phyloP scores from a whole-genome alignment of 2,888 invertebrate species.

The Erpobdella octoculata region DNA sequence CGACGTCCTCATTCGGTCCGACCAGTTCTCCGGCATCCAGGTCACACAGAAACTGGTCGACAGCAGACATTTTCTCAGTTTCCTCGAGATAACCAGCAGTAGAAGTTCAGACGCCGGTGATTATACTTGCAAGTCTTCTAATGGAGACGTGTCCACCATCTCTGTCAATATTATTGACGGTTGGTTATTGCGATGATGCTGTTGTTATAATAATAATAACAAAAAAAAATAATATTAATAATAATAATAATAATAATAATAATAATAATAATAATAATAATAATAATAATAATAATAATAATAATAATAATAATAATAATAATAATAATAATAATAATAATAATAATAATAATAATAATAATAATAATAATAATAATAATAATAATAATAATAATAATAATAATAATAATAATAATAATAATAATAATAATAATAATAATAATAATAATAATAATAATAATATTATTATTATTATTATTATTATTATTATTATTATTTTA shows the following conservation, averaged over 20 bases:
- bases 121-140: constrained; percentile 44
- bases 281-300: constrained; percentile 1
- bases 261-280: constrained; percentile 16
- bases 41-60: constrained; percentile 16
- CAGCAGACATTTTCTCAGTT: constrained; percentile 38
- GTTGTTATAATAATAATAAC: too few relatives aligned
- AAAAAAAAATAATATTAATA: too few relatives aligned
- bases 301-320: constrained; percentile 53
- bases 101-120: constrained; percentile 42
- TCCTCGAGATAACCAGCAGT: constrained; percentile 41
- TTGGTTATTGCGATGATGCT: constrained; percentile 36
- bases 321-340: background rate
- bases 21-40: constrained; percentile 25
- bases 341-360: background rate
- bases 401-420: background rate
- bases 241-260: constrained; percentile 15
- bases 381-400: background rate
- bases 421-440: background rate
- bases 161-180: constrained; percentile 45
- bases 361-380: background rate
- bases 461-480: background rate
- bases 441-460: background rate
- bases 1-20: constrained; percentile 41
- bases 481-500: background rate
- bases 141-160: constrained; percentile 42